phyloP scores from a whole-genome alignment of 2,113 vertebrate species.

The Laticauda colubrina region DNA sequence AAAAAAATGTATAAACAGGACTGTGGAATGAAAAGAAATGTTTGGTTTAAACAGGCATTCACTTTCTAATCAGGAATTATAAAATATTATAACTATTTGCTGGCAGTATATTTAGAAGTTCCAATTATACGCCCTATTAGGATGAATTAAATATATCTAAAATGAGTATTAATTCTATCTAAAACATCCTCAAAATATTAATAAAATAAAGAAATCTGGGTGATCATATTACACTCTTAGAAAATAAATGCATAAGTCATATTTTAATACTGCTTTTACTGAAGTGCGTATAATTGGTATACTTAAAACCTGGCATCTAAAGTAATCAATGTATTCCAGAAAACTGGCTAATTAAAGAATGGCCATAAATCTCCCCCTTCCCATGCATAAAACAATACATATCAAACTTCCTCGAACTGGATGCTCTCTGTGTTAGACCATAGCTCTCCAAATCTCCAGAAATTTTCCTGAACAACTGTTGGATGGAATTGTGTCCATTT shows the following conservation, averaged over 20 bases:
- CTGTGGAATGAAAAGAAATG: not conserved
- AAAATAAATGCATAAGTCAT: not conserved
- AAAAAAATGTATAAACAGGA: not conserved
- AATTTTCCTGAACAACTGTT: not conserved
- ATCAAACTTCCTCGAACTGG: not conserved
- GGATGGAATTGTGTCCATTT: not conserved
- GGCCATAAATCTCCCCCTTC: not conserved
- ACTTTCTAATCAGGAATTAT: not conserved
- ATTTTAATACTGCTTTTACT: not conserved
- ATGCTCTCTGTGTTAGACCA: not conserved
- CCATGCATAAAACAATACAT: not conserved
- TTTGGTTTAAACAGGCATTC: not conserved
- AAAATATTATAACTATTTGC: not conserved
- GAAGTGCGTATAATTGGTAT: not conserved
- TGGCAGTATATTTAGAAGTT: not conserved
- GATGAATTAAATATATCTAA: not conserved
- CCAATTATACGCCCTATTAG: not conserved
- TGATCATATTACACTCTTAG: not conserved
- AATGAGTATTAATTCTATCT: not conserved
- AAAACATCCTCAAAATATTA: not conserved
- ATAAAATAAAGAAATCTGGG: not conserved
- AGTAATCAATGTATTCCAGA: not conserved
- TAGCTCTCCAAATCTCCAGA: not conserved
- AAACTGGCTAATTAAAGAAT: not conserved
- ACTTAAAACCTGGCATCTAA: not conserved